A percentile compares a stretch with the other conserved stretches of the same genome.
These are phyloP conservation scores for Tanytarsus gracilentus DNA, from an alignment of 2,888 invertebrate genomes.

Conservation along the genomic window DNA sequence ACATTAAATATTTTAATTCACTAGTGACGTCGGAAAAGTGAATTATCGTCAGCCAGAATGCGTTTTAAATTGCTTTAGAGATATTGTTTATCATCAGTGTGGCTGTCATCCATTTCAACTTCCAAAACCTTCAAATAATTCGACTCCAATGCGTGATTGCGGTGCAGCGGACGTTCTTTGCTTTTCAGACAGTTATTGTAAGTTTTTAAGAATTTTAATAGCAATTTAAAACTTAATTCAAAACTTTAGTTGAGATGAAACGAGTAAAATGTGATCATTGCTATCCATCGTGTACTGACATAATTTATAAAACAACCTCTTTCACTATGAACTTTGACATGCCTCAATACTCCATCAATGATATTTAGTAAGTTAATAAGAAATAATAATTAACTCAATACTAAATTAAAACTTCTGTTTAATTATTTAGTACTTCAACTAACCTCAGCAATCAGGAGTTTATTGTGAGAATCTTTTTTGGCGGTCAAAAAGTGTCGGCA, in stretches of 20 bases:
- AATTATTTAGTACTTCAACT: conserved; percentile 23
- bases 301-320: conserved; percentile 39
- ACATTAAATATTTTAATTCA: no score
- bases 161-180: conserved; percentile 38
- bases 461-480: conserved; percentile 38
- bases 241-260: conserved; percentile 37
- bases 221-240: background rate
- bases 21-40: conserved; percentile 36
- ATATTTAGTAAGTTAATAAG: conserved; percentile 37
- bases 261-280: conserved; percentile 40
- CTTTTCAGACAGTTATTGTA: conserved; percentile 38
- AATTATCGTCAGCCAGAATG: conserved; percentile 41
- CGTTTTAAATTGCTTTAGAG: conserved; percentile 37
- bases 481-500: conserved; percentile 40
- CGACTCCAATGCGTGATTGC: conserved; percentile 36
- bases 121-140: conserved; percentile 34
- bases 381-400: background rate
- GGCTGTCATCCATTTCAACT: conserved; percentile 41
- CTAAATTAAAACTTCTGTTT: background rate
- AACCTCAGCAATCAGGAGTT: conserved; percentile 36
- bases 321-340: conserved; percentile 35
- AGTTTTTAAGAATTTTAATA: conserved; percentile 23
- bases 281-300: conserved; percentile 42
- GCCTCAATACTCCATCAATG: conserved; percentile 34
- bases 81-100: conserved; percentile 37